A percentile compares a stretch with the other conserved stretches of the same genome.
These are phyloP conservation scores for Mythimna albipuncta DNA, from an alignment of 2,888 invertebrate species.

Conservation along the genomic window DNA sequence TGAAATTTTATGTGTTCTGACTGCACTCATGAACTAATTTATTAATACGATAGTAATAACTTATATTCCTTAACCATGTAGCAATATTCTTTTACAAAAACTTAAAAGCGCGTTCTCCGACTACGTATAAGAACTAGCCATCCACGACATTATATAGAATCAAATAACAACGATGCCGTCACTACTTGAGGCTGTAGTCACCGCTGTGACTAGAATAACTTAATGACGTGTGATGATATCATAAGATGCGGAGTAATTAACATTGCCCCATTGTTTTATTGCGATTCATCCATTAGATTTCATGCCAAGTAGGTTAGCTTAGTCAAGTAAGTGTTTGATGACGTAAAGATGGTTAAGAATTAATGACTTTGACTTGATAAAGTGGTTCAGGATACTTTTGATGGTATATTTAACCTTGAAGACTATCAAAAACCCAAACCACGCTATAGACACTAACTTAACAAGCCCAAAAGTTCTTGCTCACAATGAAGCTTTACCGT, in stretches of 20 bases:
- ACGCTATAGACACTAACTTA: constrained; percentile 2
- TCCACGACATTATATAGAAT: neutral
- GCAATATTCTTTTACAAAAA: neutral
- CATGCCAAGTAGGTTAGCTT: constrained; percentile 34
- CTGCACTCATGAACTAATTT: neutral
- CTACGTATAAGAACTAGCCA: constrained; percentile 1
- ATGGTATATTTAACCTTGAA: neutral
- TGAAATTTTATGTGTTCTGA: neutral
- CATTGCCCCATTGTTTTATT: constrained; percentile 50
- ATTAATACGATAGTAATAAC: neutral
- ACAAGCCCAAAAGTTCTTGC: constrained; percentile 19
- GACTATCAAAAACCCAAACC: neutral
- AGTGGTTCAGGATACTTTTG: neutral
- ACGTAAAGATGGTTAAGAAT: constrained; percentile 11
- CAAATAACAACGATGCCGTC: constrained; percentile 48
- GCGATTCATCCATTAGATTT: constrained; percentile 32
- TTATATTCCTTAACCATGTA: neutral
- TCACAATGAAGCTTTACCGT: constrained; percentile 11
- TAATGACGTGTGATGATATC: constrained; percentile 66
- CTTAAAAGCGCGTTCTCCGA: neutral
- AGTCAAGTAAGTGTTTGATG: constrained; percentile 25
- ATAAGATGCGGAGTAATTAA: constrained; percentile 49
- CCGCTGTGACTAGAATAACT: constrained; percentile 59
- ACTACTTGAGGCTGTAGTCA: constrained; percentile 37
- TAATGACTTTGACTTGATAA: neutral